Percentiles rank a stretch among this genome's conserved stretches.
Evolutionary conservation across 2,888 invertebrate species (phyloP).

Genomic region (Tenthredo notha): DNA sequence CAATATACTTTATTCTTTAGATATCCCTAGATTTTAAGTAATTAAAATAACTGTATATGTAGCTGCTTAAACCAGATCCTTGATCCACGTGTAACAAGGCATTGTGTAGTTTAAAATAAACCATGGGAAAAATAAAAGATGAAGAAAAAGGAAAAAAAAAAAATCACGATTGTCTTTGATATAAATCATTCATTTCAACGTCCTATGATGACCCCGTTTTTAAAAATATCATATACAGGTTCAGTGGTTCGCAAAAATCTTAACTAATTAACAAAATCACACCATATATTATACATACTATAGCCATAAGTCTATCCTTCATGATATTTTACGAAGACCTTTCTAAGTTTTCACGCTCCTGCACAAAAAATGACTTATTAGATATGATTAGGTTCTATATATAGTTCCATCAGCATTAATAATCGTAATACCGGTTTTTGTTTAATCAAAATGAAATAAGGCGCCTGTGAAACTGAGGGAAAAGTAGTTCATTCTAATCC

Average conservation of each 20-base stretch:
- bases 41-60: neutral
- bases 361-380: neutral
- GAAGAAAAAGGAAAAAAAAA: neutral
- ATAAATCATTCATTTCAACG: neutral
- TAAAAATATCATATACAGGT: neutral
- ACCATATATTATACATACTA: no score
- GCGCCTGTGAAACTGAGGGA: neutral
- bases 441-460: neutral
- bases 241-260: neutral
- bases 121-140: conserved; percentile 17
- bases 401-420: neutral
- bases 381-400: neutral
- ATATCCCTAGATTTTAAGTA: neutral
- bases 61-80: conserved; percentile 26
- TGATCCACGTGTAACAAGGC: conserved; percentile 33
- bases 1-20: neutral
- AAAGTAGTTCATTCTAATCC: neutral
- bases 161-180: neutral
- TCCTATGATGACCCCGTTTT: conserved; percentile 12
- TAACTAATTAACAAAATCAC: no score
- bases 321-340: neutral
- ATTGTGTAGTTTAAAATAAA: conserved; percentile 32
- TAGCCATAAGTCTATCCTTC: no score
- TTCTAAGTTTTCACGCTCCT: neutral
- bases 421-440: conserved; percentile 6